phyloP scores from a whole-genome alignment of 2,113 vertebrate species.

The Heloderma charlesbogerti region DNA sequence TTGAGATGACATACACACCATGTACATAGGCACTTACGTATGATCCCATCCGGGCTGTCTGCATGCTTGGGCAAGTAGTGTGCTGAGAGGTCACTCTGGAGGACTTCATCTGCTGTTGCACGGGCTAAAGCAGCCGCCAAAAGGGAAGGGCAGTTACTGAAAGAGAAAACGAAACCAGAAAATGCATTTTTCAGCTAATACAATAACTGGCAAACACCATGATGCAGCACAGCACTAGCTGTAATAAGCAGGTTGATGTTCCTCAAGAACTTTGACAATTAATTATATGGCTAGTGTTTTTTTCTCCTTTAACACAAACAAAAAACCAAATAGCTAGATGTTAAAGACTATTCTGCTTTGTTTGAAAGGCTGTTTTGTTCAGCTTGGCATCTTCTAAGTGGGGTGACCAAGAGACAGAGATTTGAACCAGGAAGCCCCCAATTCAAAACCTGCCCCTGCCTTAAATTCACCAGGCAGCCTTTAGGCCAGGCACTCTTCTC shows the following conservation, averaged over 20 bases:
- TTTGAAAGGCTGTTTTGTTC: background rate
- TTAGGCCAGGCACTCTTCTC: background rate
- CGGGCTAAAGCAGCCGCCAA: conserved; percentile 94
- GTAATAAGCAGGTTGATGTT: background rate
- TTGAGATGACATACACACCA: background rate
- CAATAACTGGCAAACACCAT: background rate
- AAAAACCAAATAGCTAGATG: background rate
- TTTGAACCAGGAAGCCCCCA: background rate
- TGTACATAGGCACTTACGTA: conserved; percentile 82
- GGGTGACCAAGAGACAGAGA: background rate
- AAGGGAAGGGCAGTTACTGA: conserved; percentile 95
- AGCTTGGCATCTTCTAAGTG: background rate
- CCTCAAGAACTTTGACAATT: background rate
- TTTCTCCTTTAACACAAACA: background rate
- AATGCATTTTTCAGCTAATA: conserved; percentile 50
- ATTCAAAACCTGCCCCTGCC: background rate
- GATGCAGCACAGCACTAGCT: accelerated
- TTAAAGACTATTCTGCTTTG: background rate
- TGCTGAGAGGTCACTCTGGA: conserved; percentile 91
- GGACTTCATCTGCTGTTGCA: conserved; percentile 90
- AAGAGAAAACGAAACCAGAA: conserved; percentile 49
- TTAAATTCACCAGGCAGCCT: background rate
- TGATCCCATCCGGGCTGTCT: conserved; percentile 87
- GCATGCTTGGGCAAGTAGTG: conserved; percentile 85
- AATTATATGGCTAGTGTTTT: accelerated